These are phyloP conservation scores for Gymnocephalus cernua DNA, from an alignment of 2,113 vertebrate genomes.

Conservation along the genomic window DNA sequence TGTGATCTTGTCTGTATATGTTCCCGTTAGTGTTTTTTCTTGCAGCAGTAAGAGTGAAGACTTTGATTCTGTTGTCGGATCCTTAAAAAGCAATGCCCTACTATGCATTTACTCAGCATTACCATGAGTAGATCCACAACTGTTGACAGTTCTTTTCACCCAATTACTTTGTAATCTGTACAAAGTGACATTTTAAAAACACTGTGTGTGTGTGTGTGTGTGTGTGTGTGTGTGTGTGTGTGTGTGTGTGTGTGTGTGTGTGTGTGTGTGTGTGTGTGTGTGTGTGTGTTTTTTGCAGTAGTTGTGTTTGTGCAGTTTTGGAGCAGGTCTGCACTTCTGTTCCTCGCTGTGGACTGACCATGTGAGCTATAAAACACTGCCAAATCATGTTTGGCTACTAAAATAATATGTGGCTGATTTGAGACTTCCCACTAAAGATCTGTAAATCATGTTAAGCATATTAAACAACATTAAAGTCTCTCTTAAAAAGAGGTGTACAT, in stretches of 20 bases:
- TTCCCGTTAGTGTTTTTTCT: not conserved
- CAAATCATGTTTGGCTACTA: not conserved
- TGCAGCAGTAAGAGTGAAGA: not conserved
- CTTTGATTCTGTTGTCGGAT: too few relatives aligned
- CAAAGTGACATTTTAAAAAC: not conserved
- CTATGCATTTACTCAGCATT: not conserved
- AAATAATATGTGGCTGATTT: conserved; percentile 1
- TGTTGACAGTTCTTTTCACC: too few relatives aligned
- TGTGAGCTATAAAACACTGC: not conserved
- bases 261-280: too few relatives aligned
- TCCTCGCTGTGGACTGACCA: not conserved
- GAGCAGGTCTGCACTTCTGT: not conserved
- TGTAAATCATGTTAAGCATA: not conserved
- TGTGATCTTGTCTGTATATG: not conserved
- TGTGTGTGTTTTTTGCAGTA: not conserved
- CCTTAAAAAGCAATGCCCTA: not conserved
- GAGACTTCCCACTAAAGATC: not conserved
- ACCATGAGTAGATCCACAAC: not conserved
- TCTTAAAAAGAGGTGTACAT: not conserved
- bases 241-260: too few relatives aligned
- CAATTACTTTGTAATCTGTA: not conserved
- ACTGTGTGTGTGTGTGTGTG: too few relatives aligned
- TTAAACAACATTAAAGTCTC: not conserved
- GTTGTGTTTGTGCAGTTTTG: not conserved
- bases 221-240: too few relatives aligned